Evolutionary conservation across 1,140 invertebrate species (phyloP).

Genomic region (Zaprionus africanus): DNA sequence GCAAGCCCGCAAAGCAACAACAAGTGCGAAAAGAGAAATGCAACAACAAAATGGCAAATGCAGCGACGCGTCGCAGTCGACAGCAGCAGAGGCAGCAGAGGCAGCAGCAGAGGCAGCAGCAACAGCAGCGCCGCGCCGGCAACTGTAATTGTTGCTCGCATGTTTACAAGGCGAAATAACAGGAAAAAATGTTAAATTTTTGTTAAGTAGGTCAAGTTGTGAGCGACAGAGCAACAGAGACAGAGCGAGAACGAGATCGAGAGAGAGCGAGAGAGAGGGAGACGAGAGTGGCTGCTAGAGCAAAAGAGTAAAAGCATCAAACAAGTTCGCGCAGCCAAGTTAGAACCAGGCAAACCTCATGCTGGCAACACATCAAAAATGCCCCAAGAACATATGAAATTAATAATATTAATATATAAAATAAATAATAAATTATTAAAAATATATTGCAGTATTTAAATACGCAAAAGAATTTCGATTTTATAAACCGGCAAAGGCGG

Average conservation of each 20-base stretch:
- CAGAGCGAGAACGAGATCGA: slow-evolving; percentile 13
- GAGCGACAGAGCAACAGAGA: slow-evolving; percentile 31
- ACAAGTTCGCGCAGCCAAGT: slow-evolving; percentile 55
- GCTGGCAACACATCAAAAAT: neutral
- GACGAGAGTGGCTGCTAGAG: slow-evolving; percentile 22
- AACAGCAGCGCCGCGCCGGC: slow-evolving; percentile 42
- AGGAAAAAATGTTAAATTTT: slow-evolving; percentile 83
- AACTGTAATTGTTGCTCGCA: slow-evolving; percentile 73
- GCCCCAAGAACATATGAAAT: neutral
- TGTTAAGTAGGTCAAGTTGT: slow-evolving; percentile 84
- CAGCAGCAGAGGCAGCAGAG: slow-evolving; percentile 16
- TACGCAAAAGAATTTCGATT: neutral
- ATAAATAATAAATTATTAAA: slow-evolving; percentile 2
- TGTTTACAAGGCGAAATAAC: slow-evolving; percentile 80
- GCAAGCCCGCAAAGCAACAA: slow-evolving; percentile 45
- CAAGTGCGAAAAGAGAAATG: slow-evolving; percentile 72
- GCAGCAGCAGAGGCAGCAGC: slow-evolving; percentile 21
- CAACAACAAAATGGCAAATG: slow-evolving; percentile 64
- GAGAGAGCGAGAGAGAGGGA: slow-evolving; percentile 7
- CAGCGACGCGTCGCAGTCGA: slow-evolving; percentile 41
- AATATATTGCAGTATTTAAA: neutral
- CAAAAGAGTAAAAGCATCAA: slow-evolving; percentile 50
- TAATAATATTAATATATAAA: neutral
- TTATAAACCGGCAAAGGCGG: neutral
- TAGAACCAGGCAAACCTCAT: slow-evolving; percentile 31